Base-by-base conservation (phyloP, 2,797 vertebrate species). In the Urophycis tenuis region DNA sequence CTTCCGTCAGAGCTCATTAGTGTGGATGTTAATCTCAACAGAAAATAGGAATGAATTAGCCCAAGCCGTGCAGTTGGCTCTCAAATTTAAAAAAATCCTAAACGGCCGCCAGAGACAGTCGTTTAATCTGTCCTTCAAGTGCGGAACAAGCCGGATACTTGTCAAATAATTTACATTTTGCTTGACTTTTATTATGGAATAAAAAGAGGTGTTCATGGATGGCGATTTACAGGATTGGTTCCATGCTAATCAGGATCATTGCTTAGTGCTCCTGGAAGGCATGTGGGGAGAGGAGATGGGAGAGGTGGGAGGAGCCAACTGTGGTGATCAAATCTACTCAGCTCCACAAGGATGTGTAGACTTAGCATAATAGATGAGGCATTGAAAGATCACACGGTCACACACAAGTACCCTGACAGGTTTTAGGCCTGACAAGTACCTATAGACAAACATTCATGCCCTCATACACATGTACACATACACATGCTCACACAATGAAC, bases 81-180 rank as follows among this genome's bases (percentile, higher is more conserved):
- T 60, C 15, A 8, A 25, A 19, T 49, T 4, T 14, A 41, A 41
- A 53, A 4, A 6, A 2, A 9, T 60, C 53, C 25, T 3, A 60
- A 29, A 29, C n/a, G 60, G 60, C 60, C 60, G 2, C 60, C 60
- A 67, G 60, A 25, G 60, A 67, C 25, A 25, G n/a, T 67, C 11
- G 25, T 67, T 67, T 67, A 67, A 67, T 67, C 60, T 67, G 60
- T 67, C 60, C 60, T 67, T 67, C 60, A 67, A 67, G 60, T 8
- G n/a, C 41, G 60, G 60, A 67, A 67, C 60, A 29, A 67, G 60
- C 60, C 25, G 8, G 45, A 67, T 29, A 12, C 25, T 53, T 29
- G 25, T 25, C 60, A 7, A 29, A 29, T 2, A 67, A 67, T 67
- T 67, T 29, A 67, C 60, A 29, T 67, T 25, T 19, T 8, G 22